phyloP scores from a whole-genome alignment of 1,140 invertebrate genomes.

The Chymomyza costata region DNA sequence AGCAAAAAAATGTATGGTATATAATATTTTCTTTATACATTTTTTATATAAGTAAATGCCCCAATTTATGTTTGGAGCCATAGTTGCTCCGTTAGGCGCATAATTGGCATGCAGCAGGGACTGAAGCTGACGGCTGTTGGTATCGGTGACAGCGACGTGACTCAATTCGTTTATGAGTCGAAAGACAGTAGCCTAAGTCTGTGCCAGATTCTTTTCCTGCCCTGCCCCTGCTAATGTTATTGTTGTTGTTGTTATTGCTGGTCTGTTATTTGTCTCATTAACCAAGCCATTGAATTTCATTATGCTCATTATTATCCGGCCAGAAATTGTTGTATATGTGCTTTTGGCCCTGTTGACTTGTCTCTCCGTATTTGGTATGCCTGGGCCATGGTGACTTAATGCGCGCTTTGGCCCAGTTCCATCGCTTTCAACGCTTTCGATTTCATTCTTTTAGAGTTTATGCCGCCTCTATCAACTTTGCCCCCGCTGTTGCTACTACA shows the following conservation, averaged over 20 bases:
- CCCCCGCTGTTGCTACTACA: too few relatives aligned
- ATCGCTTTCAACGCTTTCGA: slow-evolving; percentile 64
- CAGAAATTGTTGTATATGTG: neutral
- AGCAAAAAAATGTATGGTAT: slow-evolving; percentile 18
- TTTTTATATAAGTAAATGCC: slow-evolving; percentile 68
- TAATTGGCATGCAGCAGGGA: slow-evolving; percentile 53
- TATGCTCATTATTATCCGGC: slow-evolving; percentile 30
- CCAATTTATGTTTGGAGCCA: slow-evolving; percentile 38
- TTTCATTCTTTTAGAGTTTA: slow-evolving; percentile 53
- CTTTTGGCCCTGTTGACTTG: neutral
- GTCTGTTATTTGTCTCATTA: slow-evolving; percentile 31
- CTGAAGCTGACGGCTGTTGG: neutral
- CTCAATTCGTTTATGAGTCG: slow-evolving; percentile 31
- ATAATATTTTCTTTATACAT: slow-evolving; percentile 58
- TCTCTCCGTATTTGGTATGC: slow-evolving; percentile 59
- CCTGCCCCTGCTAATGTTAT: slow-evolving; percentile 5
- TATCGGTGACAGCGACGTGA: too few relatives aligned
- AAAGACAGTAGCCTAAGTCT: slow-evolving; percentile 14
- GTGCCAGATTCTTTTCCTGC: slow-evolving; percentile 57
- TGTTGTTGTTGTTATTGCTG: slow-evolving; percentile 15
- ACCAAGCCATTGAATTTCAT: slow-evolving; percentile 34
- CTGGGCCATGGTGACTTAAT: slow-evolving; percentile 50
- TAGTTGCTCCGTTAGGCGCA: slow-evolving; percentile 47
- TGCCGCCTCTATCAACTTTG: slow-evolving; percentile 14
- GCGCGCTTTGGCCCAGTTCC: slow-evolving; percentile 57